Conservation (phyloP, 1,140 invertebrate species). For the Calephelis nemesis region DNA sequence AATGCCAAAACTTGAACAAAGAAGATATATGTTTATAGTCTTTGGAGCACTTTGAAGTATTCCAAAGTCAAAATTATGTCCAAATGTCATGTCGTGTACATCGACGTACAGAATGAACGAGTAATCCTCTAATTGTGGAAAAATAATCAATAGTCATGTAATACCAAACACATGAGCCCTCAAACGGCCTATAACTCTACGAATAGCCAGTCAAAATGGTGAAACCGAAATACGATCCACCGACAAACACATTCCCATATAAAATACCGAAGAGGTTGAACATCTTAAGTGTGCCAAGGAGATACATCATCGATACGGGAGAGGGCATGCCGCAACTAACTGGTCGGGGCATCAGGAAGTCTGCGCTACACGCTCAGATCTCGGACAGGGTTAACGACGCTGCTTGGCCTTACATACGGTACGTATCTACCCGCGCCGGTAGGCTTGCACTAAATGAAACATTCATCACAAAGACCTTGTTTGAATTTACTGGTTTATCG, state of each 20-base stretch:
- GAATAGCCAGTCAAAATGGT: constrained; percentile 59
- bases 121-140: neutral
- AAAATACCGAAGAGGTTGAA: constrained; percentile 58
- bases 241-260: constrained; percentile 56
- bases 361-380: constrained; percentile 42
- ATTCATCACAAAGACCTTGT: too few relatives aligned
- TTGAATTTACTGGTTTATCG: too few relatives aligned
- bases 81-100: neutral
- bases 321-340: constrained; percentile 57
- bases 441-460: too few relatives aligned
- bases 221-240: constrained; percentile 55
- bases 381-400: constrained; percentile 59
- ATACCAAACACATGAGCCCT: constrained; percentile 25
- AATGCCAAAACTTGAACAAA: too few relatives aligned
- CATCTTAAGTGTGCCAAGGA: constrained; percentile 53
- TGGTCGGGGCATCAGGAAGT: constrained; percentile 48
- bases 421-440: constrained; percentile 23
- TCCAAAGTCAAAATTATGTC: neutral
- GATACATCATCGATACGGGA: constrained; percentile 45
- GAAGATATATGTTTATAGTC: too few relatives aligned
- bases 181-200: constrained; percentile 42
- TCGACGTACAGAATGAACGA: neutral
- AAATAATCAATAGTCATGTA: constrained; percentile 40
- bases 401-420: constrained; percentile 61
- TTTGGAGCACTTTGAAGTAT: neutral